Conservation (phyloP, 2,113 vertebrate species). For the Xerus inauris region DNA sequence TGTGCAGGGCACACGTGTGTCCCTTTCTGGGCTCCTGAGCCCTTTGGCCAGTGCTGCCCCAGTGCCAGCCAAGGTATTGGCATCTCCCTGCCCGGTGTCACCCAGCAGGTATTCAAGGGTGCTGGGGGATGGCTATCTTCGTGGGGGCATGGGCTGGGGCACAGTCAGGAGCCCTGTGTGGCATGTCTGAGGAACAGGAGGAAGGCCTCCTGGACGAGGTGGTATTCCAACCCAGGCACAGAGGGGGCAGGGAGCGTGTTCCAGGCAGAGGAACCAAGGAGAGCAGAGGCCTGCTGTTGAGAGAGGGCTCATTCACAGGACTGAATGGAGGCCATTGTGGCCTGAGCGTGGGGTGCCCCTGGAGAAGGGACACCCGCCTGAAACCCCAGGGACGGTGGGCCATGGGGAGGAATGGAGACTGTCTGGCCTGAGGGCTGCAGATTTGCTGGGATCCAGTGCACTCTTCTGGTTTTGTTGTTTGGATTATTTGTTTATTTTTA, state of each 20-base stretch:
- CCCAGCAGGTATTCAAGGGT: fast-evolving
- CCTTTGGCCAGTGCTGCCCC: neutral
- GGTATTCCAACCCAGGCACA: fast-evolving
- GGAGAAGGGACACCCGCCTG: neutral
- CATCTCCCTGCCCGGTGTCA: neutral
- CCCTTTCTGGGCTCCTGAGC: neutral
- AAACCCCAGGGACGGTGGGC: neutral
- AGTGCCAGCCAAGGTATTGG: fast-evolving
- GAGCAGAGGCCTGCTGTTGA: neutral
- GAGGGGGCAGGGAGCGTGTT: neutral
- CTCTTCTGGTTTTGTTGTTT: neutral
- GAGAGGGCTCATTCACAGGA: neutral
- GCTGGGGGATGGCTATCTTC: fast-evolving
- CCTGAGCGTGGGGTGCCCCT: fast-evolving
- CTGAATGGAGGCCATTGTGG: neutral
- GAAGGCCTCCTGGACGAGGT: neutral
- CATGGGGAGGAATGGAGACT: fast-evolving
- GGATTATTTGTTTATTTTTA: too few species aligned
- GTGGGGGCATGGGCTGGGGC: neutral
- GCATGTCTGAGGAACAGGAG: neutral
- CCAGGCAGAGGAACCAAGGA: neutral
- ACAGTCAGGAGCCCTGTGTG: neutral
- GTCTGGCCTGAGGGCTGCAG: fast-evolving
- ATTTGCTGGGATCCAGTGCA: fast-evolving
- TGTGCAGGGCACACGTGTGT: fast-evolving